A percentile compares a stretch with the other conserved stretches of the same genome.
Conservation (phyloP, 2,888 invertebrate species). For the Parascotia fuliginaria region DNA sequence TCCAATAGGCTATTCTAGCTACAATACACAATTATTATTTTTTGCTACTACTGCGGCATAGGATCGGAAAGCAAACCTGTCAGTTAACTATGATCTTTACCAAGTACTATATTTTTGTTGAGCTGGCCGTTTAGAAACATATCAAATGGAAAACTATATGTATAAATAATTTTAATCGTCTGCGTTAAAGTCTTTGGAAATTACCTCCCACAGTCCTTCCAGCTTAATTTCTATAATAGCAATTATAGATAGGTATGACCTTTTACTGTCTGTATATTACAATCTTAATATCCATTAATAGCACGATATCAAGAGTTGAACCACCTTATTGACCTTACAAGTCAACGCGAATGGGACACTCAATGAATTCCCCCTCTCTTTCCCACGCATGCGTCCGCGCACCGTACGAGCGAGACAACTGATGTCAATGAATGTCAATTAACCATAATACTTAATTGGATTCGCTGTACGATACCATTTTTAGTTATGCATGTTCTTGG, state of each 20-base stretch:
- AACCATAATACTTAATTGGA: conserved; percentile 47
- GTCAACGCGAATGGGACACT: conserved; percentile 64
- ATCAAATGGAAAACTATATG: too few relatives aligned
- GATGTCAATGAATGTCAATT: conserved; percentile 66
- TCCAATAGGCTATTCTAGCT: too few relatives aligned
- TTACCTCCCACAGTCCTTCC: too few relatives aligned
- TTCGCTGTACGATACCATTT: conserved; percentile 38
- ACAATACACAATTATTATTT: too few relatives aligned
- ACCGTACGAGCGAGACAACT: conserved; percentile 48
- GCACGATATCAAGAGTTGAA: conserved; percentile 61
- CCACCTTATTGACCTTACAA: conserved; percentile 75
- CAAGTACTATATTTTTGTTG: too few relatives aligned
- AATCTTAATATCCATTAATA: conserved; percentile 51
- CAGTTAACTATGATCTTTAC: too few relatives aligned
- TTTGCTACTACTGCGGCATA: too few relatives aligned
- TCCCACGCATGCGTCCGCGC: conserved; percentile 24
- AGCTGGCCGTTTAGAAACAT: too few relatives aligned
- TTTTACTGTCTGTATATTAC: conserved; percentile 37
- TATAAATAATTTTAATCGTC: too few relatives aligned
- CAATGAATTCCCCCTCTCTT: conserved; percentile 58
- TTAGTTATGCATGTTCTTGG: conserved; percentile 2
- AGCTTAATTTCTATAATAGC: too few relatives aligned
- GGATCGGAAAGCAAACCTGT: too few relatives aligned
- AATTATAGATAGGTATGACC: conserved; percentile 6
- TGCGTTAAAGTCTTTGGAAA: too few relatives aligned